phyloP scores from a whole-genome alignment of 2,888 invertebrate species.

The Pasiphila rectangulata region DNA sequence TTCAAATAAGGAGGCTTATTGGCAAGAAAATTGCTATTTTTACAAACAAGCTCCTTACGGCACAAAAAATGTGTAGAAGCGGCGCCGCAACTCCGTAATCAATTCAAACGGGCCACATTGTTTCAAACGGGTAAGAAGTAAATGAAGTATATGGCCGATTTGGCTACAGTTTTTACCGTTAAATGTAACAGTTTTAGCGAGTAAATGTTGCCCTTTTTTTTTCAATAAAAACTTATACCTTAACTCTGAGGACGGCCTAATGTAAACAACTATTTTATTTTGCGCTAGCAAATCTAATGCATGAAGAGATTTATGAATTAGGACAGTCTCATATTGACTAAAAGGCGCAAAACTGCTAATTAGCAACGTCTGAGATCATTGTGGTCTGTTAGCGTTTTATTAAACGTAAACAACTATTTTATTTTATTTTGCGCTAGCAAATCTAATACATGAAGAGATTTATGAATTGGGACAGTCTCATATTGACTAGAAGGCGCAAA shows the following conservation, averaged over 20 bases:
- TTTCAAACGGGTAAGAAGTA: slow-evolving; percentile 49
- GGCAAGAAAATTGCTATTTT: slow-evolving; percentile 65
- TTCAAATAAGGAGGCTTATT: slow-evolving; percentile 55
- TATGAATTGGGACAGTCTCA: not conserved
- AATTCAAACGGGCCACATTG: slow-evolving; percentile 65
- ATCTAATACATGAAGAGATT: too few relatives aligned
- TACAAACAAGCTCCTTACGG: slow-evolving; percentile 61
- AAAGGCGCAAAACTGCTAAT: slow-evolving; percentile 40
- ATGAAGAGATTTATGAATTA: not conserved
- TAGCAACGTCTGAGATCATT: slow-evolving; percentile 72
- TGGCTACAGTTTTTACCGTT: slow-evolving; percentile 49
- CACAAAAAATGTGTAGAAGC: slow-evolving; percentile 55
- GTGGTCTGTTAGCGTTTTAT: slow-evolving; percentile 67
- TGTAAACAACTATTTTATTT: not conserved
- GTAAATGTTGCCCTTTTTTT: not conserved
- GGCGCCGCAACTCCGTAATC: slow-evolving; percentile 57
- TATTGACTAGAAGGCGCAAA: slow-evolving; percentile 6
- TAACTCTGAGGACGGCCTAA: not conserved
- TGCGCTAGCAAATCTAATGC: not conserved
- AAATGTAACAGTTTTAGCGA: slow-evolving; percentile 1
- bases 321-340: slow-evolving; percentile 1
- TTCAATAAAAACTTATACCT: not conserved
- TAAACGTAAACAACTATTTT: too few relatives aligned
- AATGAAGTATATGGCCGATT: slow-evolving; percentile 46
- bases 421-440: too few relatives aligned